phyloP scores from a whole-genome alignment of 2,113 vertebrate genomes.

The Pseudonaja textilis region DNA sequence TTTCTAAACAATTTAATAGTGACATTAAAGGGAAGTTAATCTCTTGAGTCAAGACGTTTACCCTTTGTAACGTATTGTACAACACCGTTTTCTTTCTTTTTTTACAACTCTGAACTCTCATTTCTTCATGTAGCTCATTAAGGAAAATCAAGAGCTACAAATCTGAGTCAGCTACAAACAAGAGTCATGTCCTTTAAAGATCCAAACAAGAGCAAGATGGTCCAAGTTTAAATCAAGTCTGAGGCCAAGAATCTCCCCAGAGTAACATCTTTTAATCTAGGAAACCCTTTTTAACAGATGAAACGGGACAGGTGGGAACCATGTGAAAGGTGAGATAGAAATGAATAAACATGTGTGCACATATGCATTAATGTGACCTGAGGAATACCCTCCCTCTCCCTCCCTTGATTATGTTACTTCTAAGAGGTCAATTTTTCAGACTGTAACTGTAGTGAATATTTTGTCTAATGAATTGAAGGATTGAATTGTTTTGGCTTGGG shows the following conservation, averaged over 20 bases:
- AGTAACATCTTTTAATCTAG: background rate
- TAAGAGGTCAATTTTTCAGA: background rate
- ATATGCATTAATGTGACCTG: background rate
- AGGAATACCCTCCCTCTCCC: background rate
- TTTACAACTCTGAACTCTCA: background rate
- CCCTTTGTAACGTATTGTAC: conserved; percentile 12
- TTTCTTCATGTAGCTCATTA: background rate
- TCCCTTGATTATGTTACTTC: background rate
- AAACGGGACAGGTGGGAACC: background rate
- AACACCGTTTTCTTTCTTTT: conserved; percentile 17
- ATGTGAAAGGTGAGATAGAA: background rate
- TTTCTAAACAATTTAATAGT: conserved; percentile 51
- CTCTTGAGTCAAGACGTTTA: conserved; percentile 17
- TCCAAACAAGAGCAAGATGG: background rate
- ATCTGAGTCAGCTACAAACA: background rate
- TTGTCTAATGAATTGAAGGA: background rate
- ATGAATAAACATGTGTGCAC: background rate
- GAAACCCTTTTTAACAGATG: background rate
- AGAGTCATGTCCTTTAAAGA: background rate
- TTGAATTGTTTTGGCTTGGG: background rate
- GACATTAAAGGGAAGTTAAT: conserved; percentile 43
- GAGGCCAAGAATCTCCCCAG: background rate
- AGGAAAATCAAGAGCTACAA: background rate
- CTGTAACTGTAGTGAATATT: background rate
- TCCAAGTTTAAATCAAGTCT: background rate